Conservation (phyloP, 2,113 vertebrate species). For the Tychaedon coryphoeus region DNA sequence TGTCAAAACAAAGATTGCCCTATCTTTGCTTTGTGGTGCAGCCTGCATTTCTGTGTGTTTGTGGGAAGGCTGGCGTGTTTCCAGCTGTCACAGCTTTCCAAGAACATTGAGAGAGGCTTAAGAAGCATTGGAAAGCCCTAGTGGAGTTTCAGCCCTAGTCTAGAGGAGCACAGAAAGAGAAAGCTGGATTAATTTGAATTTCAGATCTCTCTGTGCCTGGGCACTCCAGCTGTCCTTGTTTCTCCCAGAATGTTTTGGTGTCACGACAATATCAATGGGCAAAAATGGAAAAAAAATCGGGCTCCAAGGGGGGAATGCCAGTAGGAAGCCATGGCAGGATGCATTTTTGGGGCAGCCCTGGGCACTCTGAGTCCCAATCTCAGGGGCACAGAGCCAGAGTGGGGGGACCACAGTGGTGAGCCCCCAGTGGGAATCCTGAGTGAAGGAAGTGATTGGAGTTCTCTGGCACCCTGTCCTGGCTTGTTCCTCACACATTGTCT, state of each 20-base stretch:
- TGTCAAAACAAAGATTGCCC: neutral
- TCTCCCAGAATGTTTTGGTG: neutral
- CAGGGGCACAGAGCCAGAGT: neutral
- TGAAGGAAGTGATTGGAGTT: neutral
- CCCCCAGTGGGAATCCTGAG: neutral
- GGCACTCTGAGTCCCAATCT: neutral
- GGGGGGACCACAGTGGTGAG: rapidly evolving
- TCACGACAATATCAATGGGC: neutral
- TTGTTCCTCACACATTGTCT: neutral
- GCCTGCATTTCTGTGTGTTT: neutral
- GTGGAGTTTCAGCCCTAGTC: neutral
- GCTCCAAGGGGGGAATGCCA: neutral
- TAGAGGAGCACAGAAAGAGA: neutral
- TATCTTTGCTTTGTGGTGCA: neutral
- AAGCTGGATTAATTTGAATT: neutral
- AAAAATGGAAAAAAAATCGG: neutral
- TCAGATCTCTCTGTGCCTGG: neutral
- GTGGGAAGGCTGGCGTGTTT: neutral
- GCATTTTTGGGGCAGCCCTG: neutral
- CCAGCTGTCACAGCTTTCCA: neutral
- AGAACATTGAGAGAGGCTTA: neutral
- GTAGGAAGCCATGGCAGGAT: neutral
- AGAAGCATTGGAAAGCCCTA: neutral
- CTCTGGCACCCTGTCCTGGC: neutral
- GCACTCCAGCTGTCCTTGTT: neutral